phyloP scores from a whole-genome alignment of 2,797 vertebrate genomes.

The Lepus oiostolus region DNA sequence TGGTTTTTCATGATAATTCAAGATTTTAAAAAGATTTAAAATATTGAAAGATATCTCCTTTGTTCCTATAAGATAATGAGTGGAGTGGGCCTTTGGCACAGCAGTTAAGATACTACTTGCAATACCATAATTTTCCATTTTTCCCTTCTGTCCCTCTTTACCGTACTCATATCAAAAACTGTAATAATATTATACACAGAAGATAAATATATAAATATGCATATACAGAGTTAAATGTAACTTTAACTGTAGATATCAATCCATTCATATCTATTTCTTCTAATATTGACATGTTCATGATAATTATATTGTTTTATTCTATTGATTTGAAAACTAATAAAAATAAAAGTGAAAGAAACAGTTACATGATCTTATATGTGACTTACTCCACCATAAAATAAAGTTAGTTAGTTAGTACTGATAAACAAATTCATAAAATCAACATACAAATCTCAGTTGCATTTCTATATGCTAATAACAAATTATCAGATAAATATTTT shows the following conservation, averaged over 20 bases:
- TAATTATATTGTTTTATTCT: neutral
- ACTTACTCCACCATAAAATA: neutral
- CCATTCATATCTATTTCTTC: neutral
- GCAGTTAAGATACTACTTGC: no score
- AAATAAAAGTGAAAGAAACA: neutral
- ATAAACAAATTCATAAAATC: neutral
- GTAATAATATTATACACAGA: neutral
- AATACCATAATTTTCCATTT: no score
- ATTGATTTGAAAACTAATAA: slow-evolving; percentile 28
- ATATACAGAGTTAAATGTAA: neutral
- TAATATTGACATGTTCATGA: neutral
- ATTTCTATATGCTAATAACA: neutral
- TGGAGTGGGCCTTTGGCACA: no score
- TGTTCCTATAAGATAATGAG: neutral
- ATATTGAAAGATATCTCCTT: slow-evolving; percentile 14
- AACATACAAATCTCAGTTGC: neutral
- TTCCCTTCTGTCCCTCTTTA: neutral
- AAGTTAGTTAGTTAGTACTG: neutral
- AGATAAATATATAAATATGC: neutral
- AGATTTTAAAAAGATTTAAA: neutral
- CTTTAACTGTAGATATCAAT: neutral
- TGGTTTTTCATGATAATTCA: slow-evolving; percentile 1
- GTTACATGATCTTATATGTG: neutral
- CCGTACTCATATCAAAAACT: neutral
- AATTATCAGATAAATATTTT: neutral